phyloP scores from a whole-genome alignment of 2,888 invertebrate species.

The Drosophila mercatorum region DNA sequence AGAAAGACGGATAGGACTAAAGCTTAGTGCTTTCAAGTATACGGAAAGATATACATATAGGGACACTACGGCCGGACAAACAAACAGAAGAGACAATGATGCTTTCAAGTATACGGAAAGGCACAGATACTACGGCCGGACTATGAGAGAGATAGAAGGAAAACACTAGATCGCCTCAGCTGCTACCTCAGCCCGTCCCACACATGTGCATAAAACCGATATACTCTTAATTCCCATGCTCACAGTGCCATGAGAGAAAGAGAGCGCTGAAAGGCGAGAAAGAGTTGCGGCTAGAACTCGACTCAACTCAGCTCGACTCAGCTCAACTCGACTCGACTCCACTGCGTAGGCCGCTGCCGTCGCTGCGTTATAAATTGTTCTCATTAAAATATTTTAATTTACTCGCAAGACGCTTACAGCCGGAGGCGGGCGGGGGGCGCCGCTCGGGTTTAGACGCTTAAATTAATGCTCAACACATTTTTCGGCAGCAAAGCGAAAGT shows the following conservation, averaged over 20 bases:
- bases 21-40: too few species aligned
- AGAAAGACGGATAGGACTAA: too few species aligned
- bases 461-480: constrained; percentile 71
- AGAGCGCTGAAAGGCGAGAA: neutral
- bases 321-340: neutral
- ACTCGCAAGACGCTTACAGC: constrained; percentile 59
- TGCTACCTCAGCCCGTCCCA: neutral
- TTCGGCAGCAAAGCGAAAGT: constrained; percentile 35
- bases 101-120: too few species aligned
- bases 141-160: too few species aligned
- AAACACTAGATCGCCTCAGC: too few species aligned
- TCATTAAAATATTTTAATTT: constrained; percentile 81
- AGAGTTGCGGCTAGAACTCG: constrained; percentile 5
- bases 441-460: constrained; percentile 24
- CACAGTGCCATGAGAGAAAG: too few species aligned
- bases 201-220: neutral
- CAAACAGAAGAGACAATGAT: too few species aligned
- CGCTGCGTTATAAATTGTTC: constrained; percentile 78
- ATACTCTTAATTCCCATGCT: neutral
- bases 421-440: neutral
- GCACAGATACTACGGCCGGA: too few species aligned
- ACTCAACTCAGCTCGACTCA: neutral
- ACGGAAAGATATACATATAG: too few species aligned
- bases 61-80: too few species aligned
- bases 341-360: constrained; percentile 38